Evolutionary conservation across 1,140 invertebrate species (phyloP), one percentile per base, ranked within the genome.

Genomic region (Psilanteris sp.): DNA sequence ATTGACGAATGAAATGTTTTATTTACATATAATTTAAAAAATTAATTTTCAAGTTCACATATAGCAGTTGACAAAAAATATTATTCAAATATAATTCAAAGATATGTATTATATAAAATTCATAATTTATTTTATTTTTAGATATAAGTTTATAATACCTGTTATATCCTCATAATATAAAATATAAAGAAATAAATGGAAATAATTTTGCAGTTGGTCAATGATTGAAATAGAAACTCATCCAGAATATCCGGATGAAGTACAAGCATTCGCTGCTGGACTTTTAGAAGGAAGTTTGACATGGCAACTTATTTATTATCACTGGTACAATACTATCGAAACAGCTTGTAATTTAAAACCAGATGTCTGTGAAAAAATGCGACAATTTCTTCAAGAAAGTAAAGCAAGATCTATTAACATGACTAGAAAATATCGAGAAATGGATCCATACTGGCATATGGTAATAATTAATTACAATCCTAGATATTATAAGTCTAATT

Each of bases 201-300:
- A n/a, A n/a, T n/a, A n/a, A 20, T 20, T 61, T 77, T 83, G 1
- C 72, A 94, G 93, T 16, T 96, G 94, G 94, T 94, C 93, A 1
- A 90, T 91, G 71, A 85, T 96, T 8, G 94, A 96, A 89, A 91
- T 96, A 39, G 92, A 94, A 86, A 94, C 94, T 3, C 91, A 94
- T 62, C 83, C 88, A 27, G 89, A 90, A 1, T 94, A 92, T 84
- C 91, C 92, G 2, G 94, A 95, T 82, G 90, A 91, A 67, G 90
- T 94, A 4, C 96, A 97, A 88, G 95, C 95, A 0, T 96, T 94
- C 83, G 93, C 94, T 1, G 96, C 96, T n/a, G 96, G 96, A 4
- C 89, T 96, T n/a, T 89, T 95, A 0, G 96, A 97, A 87, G 96
- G 96, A 0, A 92, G 92, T 16, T 82, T 96, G 0, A 95, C 94